Evolutionary conservation across 1,140 invertebrate genomes (phyloP).

Genomic region (Saccostrea glomerata): DNA sequence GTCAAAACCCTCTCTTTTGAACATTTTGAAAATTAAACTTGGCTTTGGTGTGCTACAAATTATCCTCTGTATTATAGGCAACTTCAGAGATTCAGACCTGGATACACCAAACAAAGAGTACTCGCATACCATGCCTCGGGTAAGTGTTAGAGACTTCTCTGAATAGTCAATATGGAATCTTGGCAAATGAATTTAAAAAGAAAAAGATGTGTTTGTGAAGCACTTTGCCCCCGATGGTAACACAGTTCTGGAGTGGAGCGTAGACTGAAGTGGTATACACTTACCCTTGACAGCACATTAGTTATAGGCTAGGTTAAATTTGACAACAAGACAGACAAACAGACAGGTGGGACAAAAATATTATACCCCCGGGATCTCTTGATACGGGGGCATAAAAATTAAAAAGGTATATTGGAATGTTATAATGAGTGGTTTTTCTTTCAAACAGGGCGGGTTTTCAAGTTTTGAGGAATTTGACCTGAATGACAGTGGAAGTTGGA

Average conservation of each 20-base stretch:
- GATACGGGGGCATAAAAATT: not conserved
- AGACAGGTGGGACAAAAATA: too few relatives aligned
- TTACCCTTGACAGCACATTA: too few relatives aligned
- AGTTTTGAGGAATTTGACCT: constrained; percentile 63
- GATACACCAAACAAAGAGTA: constrained; percentile 3
- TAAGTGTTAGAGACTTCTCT: not conserved
- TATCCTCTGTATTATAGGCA: not conserved
- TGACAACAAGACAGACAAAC: too few relatives aligned
- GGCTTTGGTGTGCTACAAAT: too few relatives aligned
- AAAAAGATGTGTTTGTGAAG: not conserved
- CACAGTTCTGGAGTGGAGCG: too few relatives aligned
- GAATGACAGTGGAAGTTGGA: constrained; percentile 70
- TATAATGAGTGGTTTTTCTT: constrained; percentile 10
- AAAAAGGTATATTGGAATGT: not conserved
- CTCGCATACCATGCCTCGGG: constrained; percentile 1
- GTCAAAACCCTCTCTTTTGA: too few relatives aligned
- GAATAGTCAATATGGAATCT: not conserved
- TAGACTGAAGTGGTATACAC: too few relatives aligned
- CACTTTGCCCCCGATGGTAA: too few relatives aligned
- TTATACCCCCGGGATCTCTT: too few relatives aligned
- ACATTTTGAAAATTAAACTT: too few relatives aligned
- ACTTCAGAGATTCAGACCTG: not conserved
- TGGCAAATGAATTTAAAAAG: not conserved
- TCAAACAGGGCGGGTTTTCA: constrained; percentile 48
- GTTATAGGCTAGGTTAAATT: too few relatives aligned